Evolutionary conservation across 2,113 vertebrate species (phyloP).

Genomic region (Triplophysa dalaica): DNA sequence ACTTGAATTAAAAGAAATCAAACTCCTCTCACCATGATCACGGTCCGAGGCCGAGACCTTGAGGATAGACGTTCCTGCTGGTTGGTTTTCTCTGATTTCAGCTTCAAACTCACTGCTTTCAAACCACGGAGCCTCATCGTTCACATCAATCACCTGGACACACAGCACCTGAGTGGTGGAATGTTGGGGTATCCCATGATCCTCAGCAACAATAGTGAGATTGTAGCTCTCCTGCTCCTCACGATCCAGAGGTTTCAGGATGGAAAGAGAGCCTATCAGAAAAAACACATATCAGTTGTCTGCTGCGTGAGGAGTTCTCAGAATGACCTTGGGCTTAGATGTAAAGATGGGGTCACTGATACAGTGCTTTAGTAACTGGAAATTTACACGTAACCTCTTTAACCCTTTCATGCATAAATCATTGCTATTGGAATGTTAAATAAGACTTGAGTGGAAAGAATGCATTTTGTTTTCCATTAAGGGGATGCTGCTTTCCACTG

Average conservation of each 20-base stretch:
- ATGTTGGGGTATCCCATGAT: conserved; percentile 85
- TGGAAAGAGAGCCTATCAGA: conserved; percentile 82
- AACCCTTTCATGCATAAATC: no score
- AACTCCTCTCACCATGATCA: conserved; percentile 82
- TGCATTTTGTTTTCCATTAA: no score
- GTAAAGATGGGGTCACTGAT: background rate
- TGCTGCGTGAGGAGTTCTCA: background rate
- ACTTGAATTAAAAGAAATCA: background rate
- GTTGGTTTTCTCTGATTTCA: conserved; percentile 83
- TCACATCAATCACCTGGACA: conserved; percentile 87
- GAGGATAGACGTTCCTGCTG: conserved; percentile 80
- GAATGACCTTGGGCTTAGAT: background rate
- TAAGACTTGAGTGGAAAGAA: no score
- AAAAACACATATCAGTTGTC: conserved; percentile 1
- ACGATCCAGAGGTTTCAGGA: conserved; percentile 85
- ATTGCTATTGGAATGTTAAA: no score
- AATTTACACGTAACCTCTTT: no score
- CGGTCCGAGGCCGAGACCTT: conserved; percentile 81
- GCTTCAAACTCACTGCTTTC: conserved; percentile 79
- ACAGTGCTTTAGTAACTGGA: background rate
- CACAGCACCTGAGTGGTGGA: conserved; percentile 79
- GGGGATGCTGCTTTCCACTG: no score
- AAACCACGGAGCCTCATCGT: conserved; percentile 88
- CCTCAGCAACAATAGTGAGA: conserved; percentile 83
- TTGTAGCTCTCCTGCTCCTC: conserved; percentile 84